Base-by-base conservation (phyloP, 2,888 invertebrate genomes). In the Pilophorus perplexus region DNA sequence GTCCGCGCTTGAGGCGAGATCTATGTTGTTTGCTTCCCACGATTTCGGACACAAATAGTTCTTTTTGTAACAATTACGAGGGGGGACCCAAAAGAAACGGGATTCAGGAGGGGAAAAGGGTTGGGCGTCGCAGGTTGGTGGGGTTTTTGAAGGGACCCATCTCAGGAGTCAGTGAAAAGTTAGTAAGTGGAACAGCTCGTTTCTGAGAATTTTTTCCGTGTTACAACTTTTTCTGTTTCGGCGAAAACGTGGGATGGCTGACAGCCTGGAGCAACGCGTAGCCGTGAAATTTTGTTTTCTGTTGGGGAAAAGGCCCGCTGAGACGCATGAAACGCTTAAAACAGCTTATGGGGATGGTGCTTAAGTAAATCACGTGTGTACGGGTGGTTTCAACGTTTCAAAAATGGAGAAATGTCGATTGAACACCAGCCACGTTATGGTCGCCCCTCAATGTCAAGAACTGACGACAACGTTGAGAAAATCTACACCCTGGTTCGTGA, bases 391-490 rank as follows among this genome's bases (percentile, higher is more conserved):
- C 10, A n/a, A n/a, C n/a, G n/a, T 22, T 64, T 69, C 23, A 54
- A 57, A 62, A 62, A 46, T 23, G 67, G 64, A 18, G 54, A 38
- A 25, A 57, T 59, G 44, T 67, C 69, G 25, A 67, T 67, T 67
- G 67, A 69, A 42, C 55, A 67, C 55, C 22, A 67, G 42, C 64
- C 67, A 33, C 23, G 27, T 33, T 44, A 54, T 16, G 64, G 57
- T 3, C 54, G 55, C 27, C 55, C 57, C 12, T 67, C 67, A 54
- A 67, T 57, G 14, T n/a, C 64, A 22, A 23, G 44, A 59, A 66
- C 40, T 12, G 66, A 66, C 66, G 38, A 66, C 42, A 66, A 65
- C 54, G 62, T 66, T 66, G 57, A 66, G 6, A 50, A 64, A 64
- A 64, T 54, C 37, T 25, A 55, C 23, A 37, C 27, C 5, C 44